Percentiles rank a stretch among this genome's conserved stretches.
Evolutionary conservation across 2,888 invertebrate genomes (phyloP).

Genomic region (Branchellion lobata): DNA sequence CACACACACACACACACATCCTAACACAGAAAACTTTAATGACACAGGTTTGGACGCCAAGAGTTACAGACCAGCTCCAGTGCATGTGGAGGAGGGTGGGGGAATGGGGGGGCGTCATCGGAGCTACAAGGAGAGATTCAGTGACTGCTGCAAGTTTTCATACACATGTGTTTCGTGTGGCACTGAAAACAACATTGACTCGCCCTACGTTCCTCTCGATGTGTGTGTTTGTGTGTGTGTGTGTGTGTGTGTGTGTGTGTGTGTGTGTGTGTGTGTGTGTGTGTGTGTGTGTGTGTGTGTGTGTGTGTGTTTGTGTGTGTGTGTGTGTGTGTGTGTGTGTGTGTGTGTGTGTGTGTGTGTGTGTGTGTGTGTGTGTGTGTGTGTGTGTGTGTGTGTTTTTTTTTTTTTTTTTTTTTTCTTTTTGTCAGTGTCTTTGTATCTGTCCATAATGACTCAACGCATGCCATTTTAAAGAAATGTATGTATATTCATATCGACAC

Average conservation of each 20-base stretch:
- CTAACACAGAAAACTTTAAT: no score
- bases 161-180: conserved; percentile 66
- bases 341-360: no score
- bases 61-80: conserved; percentile 60
- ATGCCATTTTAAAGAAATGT: no score
- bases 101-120: conserved; percentile 58
- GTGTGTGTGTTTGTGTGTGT: no score
- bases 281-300: no score
- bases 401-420: background rate
- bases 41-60: conserved; percentile 63
- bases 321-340: no score
- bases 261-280: no score
- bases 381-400: background rate
- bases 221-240: background rate
- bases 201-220: background rate
- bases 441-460: no score
- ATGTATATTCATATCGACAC: background rate
- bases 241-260: background rate
- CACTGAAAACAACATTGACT: conserved; percentile 60
- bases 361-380: no score
- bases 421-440: background rate
- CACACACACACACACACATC: no score
- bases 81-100: conserved; percentile 59
- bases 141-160: conserved; percentile 68
- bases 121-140: conserved; percentile 67